Evolutionary conservation across 1,140 invertebrate genomes (phyloP).

Genomic region (Ceratitis capitata): DNA sequence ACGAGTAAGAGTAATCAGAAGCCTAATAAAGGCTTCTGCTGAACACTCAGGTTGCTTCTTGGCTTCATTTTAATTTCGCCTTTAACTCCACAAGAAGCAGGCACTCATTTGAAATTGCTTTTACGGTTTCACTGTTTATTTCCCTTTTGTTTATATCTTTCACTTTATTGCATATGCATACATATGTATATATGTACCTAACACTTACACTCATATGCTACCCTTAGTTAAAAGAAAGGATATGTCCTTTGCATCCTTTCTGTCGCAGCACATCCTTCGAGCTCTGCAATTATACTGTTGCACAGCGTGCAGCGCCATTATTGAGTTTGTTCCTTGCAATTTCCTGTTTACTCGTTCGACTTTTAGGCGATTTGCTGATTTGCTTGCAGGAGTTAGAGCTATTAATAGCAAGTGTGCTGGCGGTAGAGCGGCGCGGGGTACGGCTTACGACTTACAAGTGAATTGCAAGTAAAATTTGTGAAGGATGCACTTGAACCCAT

Average conservation of each 20-base stretch:
- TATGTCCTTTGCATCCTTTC: neutral
- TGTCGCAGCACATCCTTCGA: neutral
- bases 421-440: no score
- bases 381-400: neutral
- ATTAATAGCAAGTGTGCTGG: neutral
- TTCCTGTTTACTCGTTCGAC: slow-evolving; percentile 42
- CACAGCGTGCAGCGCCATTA: neutral
- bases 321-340: slow-evolving; percentile 45
- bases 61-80: slow-evolving; percentile 25
- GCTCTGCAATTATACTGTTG: neutral
- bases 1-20: neutral
- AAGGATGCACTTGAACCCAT: slow-evolving; percentile 23
- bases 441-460: no score
- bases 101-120: neutral
- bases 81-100: neutral
- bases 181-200: no score
- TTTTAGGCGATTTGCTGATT: neutral
- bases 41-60: neutral
- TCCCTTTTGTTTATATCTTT: neutral
- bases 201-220: no score
- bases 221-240: no score
- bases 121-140: neutral
- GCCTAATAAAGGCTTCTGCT: no score
- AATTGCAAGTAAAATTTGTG: slow-evolving; percentile 17
- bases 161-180: neutral